Evolutionary conservation across 2,797 vertebrate species (phyloP).

Genomic region (Sebastes kiyomatsui): DNA sequence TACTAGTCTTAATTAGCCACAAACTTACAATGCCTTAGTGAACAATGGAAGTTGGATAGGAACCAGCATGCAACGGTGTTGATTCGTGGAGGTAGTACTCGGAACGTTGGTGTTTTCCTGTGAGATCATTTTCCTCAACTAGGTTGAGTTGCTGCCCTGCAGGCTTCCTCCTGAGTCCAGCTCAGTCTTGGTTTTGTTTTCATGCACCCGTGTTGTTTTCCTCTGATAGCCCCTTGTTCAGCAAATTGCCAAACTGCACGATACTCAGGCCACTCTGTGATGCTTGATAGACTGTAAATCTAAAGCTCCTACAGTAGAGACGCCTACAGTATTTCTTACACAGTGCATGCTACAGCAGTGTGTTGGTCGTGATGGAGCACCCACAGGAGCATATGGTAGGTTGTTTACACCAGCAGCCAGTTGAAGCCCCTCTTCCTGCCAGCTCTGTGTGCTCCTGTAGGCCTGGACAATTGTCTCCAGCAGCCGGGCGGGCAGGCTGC

Average conservation of each 20-base stretch:
- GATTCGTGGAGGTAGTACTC: constrained; percentile 15
- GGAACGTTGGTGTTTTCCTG: constrained; percentile 46
- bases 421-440: constrained; percentile 60
- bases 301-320: constrained; percentile 1
- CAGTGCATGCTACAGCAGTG: constrained; percentile 15
- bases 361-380: constrained; percentile 40
- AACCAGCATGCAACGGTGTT: constrained; percentile 9
- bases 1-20: neutral
- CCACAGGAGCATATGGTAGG: constrained; percentile 72
- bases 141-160: constrained; percentile 10
- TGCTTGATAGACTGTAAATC: constrained; percentile 27
- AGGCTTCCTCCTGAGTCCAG: constrained; percentile 6
- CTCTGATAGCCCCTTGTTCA: constrained; percentile 28
- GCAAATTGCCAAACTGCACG: constrained; percentile 14
- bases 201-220: constrained; percentile 38
- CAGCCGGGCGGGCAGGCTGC: constrained; percentile 49
- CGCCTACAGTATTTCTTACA: constrained; percentile 9
- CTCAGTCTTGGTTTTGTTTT: constrained; percentile 33
- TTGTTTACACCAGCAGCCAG: constrained; percentile 71
- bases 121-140: constrained; percentile 32
- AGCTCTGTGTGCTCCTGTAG: constrained; percentile 62
- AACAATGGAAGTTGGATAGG: constrained; percentile 46
- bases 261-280: neutral
- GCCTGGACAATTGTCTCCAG: constrained; percentile 55
- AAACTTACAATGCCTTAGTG: neutral